phyloP scores from a whole-genome alignment of 2,113 vertebrate genomes.

The Caloenas nicobarica region DNA sequence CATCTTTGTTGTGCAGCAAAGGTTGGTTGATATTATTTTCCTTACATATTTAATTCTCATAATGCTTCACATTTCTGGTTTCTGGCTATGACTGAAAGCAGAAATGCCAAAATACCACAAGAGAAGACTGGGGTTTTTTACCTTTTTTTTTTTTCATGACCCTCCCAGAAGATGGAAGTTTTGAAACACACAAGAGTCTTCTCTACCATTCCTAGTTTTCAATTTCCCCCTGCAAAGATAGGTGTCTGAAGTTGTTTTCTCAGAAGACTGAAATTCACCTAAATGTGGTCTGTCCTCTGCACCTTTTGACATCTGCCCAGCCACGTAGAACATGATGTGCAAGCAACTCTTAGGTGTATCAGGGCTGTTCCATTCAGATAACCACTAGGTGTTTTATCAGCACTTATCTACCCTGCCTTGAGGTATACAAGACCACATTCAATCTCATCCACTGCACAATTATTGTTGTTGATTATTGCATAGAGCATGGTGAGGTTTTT shows the following conservation, averaged over 20 bases:
- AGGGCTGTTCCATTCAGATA: neutral
- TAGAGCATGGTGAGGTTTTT: neutral
- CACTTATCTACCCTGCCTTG: neutral
- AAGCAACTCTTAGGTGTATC: neutral
- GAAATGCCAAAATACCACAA: constrained; percentile 64
- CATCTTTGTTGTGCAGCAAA: constrained; percentile 56
- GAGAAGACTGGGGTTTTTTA: constrained; percentile 18
- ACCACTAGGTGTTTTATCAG: neutral
- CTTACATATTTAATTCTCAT: constrained; percentile 55
- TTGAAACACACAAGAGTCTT: neutral
- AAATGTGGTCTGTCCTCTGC: fast-evolving
- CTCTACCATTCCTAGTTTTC: neutral
- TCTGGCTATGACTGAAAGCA: constrained; percentile 65
- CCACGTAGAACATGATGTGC: neutral
- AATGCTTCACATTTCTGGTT: constrained; percentile 54
- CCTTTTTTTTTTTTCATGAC: neutral
- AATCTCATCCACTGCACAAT: neutral
- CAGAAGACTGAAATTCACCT: neutral
- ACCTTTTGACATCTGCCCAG: neutral
- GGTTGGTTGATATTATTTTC: constrained; percentile 48
- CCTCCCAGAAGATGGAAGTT: constrained; percentile 63
- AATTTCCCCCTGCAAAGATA: neutral
- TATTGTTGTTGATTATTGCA: neutral
- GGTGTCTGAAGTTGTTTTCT: neutral
- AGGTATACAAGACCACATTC: neutral